Evolutionary conservation across 2,797 vertebrate genomes (phyloP), one percentile per base, ranked within the genome.

Genomic region (Cossypha dichroa): DNA sequence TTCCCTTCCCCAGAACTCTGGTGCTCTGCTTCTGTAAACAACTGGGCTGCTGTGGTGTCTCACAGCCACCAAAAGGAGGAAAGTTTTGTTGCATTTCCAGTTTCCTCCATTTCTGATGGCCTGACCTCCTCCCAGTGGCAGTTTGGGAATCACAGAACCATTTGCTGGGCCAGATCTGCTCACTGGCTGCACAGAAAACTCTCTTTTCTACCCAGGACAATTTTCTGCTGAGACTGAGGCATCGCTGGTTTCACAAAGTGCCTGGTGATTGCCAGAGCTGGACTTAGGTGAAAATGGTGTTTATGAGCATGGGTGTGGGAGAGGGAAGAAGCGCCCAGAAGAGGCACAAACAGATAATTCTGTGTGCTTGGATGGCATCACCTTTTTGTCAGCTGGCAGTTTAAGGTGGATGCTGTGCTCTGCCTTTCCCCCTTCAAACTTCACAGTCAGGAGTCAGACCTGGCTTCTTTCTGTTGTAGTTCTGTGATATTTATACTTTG

Each of bases 281-380:
- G n/a, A 54, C 15, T 69, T 84, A 28, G 29, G 14, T 69, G 43
- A 62, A 60, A 51, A 15, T 51, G 21, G 4, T 46, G 26, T 45
- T 5, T 69, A 10, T 73, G 25, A 67, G 11, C 22, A 16, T 48
- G 31, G 33, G 33, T 34, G 13, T 59, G 72, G 29, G 23, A 82
- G 21, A 73, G 16, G 78, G 33, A 66, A 68, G 54, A 79, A 21
- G 9, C 28, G 40, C 26, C 36, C 7, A 1, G 36, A 83, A 77
- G 3, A 25, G 18, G 9, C 29, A 15, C 4, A 0, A 60, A 19
- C 1, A 4, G 13, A 4, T 90, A n/a, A 45, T 68, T 40, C 49
- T 41, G 20, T 60, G 49, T 28, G 2, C 40, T 34, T 78, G 38
- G 18, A 31, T 58, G 72, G 16, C 25, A 12, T 80, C 38, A 46